Conservation (phyloP, 2,113 vertebrate genomes). For the Xenopus borealis region DNA sequence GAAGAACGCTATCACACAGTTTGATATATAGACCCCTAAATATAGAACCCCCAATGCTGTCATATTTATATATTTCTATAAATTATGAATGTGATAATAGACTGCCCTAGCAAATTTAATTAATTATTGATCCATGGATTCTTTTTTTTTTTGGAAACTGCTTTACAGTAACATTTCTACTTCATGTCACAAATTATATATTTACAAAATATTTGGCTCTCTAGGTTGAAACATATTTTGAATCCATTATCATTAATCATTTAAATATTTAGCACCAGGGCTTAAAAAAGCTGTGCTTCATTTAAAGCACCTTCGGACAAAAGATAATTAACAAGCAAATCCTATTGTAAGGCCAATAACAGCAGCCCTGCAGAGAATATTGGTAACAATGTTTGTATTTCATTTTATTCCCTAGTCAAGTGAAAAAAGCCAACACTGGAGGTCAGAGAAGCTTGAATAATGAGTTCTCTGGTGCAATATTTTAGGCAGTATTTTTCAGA, state of each 20-base stretch:
- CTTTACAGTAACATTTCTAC: neutral
- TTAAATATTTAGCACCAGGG: constrained; percentile 13
- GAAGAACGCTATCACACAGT: too few species aligned
- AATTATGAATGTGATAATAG: too few species aligned
- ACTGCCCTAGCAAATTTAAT: too few species aligned
- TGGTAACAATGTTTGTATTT: constrained; percentile 10
- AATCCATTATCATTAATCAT: constrained; percentile 30
- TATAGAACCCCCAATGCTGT: too few species aligned
- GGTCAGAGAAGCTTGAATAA: constrained; percentile 19
- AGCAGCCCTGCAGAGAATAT: neutral
- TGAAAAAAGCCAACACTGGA: neutral
- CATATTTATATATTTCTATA: too few species aligned
- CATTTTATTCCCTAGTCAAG: constrained; percentile 22
- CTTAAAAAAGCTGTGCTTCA: constrained; percentile 6
- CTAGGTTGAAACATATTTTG: neutral
- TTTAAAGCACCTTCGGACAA: constrained; percentile 5
- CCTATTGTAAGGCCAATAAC: constrained; percentile 12
- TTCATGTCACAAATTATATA: neutral
- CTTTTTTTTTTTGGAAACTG: too few species aligned
- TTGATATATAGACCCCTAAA: too few species aligned
- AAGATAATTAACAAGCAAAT: constrained; percentile 27
- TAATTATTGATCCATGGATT: too few species aligned
- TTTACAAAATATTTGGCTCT: neutral
- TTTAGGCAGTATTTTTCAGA: too few species aligned
- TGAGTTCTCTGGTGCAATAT: constrained; percentile 5